These are phyloP conservation scores for Hermaeophaga mercurialis DNA, from an alignment of 2,888 invertebrate genomes.

Conservation along the genomic window DNA sequence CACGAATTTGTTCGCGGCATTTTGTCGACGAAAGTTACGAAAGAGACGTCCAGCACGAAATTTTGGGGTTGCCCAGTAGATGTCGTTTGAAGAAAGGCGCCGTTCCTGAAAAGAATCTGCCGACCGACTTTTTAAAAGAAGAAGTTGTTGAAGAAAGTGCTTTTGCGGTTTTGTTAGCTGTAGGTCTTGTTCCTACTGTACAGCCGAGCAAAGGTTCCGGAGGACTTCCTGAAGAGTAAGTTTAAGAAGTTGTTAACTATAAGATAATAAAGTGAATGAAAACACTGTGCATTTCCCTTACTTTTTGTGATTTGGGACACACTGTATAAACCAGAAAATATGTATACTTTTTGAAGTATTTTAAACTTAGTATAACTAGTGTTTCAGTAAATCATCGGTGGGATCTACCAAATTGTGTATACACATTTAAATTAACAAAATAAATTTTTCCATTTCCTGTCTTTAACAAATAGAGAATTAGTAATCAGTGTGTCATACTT, in stretches of 20 bases:
- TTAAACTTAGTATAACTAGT: too few species aligned
- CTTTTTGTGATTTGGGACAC: too few species aligned
- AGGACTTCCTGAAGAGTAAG: conserved; percentile 57
- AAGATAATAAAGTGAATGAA: too few species aligned
- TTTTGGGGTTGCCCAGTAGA: conserved; percentile 61
- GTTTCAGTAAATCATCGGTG: too few species aligned
- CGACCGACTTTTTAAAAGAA: conserved; percentile 46
- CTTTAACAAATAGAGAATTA: not conserved
- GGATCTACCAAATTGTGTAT: too few species aligned
- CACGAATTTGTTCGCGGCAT: conserved; percentile 62
- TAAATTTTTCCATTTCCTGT: conserved; percentile 6
- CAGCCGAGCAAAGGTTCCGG: conserved; percentile 44
- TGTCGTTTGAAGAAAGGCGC: conserved; percentile 62
- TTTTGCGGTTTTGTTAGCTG: conserved; percentile 62
- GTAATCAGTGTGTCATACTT: not conserved
- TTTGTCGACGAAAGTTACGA: conserved; percentile 62
- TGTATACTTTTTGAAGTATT: too few species aligned
- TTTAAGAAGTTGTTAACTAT: too few species aligned
- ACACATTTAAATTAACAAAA: too few species aligned
- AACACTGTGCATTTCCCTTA: too few species aligned
- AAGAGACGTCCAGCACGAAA: conserved; percentile 63
- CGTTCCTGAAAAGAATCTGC: conserved; percentile 54
- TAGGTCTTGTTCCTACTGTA: conserved; percentile 60
- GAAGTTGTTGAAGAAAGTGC: conserved; percentile 48
- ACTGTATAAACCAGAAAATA: too few species aligned